These are phyloP conservation scores for Parazoanthus swiftii DNA, from an alignment of 92 coral and sea anemone genomes.

Conservation along the genomic window DNA sequence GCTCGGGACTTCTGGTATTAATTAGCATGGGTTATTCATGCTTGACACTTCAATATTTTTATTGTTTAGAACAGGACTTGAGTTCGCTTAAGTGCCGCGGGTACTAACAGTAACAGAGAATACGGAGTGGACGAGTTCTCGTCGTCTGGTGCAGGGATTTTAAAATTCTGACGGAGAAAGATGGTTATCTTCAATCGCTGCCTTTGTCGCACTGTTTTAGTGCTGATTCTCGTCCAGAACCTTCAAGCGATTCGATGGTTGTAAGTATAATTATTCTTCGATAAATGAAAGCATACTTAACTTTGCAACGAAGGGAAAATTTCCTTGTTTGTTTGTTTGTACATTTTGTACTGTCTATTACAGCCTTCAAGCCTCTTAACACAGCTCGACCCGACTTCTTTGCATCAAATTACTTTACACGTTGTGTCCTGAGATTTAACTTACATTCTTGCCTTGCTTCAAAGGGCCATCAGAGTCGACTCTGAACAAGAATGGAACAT, in stretches of 20 bases:
- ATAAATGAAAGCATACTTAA: conserved; percentile 7
- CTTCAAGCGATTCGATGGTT: conserved; percentile 74
- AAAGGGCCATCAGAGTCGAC: conserved; percentile 43
- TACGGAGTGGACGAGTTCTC: conserved; percentile 14
- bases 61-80: conserved; percentile 43
- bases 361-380: background rate
- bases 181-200: conserved; percentile 15
- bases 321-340: background rate
- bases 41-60: conserved; percentile 48
- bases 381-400: background rate
- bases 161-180: background rate
- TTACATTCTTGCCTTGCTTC: conserved; percentile 15
- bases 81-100: conserved; percentile 29
- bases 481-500: conserved; percentile 63
- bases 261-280: conserved; percentile 51
- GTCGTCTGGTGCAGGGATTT: background rate
- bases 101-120: background rate
- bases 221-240: conserved; percentile 36
- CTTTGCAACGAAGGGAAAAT: conserved; percentile 11
- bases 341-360: background rate
- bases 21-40: conserved; percentile 67
- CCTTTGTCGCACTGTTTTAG: background rate
- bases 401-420: background rate
- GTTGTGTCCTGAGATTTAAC: background rate
- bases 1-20: conserved; percentile 51